Base-by-base conservation (phyloP, 2,888 invertebrate species). In the Nomada fucata region DNA sequence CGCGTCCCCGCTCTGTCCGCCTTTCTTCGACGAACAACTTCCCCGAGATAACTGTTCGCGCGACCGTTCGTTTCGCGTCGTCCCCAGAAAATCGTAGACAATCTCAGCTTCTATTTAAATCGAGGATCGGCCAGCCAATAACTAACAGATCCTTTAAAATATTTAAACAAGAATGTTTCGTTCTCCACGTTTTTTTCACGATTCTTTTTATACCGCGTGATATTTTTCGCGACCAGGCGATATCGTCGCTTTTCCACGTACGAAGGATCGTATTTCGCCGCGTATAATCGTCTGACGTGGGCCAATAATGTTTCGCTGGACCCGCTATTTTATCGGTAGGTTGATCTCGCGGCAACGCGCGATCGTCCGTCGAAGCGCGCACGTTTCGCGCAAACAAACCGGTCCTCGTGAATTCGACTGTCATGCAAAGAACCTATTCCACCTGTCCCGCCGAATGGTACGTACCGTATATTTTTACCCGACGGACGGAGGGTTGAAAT, bases 241-340 rank as follows among this genome's bases (percentile, higher is more conserved):
- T 36, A 36, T 36, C 36, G 36, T 36, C 36, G 36, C 36, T 7
- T 36, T 36, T 36, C 36, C 36, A 36, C 7, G 5, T 42, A 44
- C 15, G 20, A 18, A 18, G 42, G 36, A 47, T 64, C 61, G 2
- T 42, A 42, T 26, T 52, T 60, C 20, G 44, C 18, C 4, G 9
- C 15, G 23, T 36, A 26, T 42, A 64, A 57, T 44, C 15, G 13
- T 9, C 52, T n/a, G 36, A 61, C 36, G 36, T 26, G n/a, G 23
- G 29, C 26, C 68, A 75, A 76, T 76, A 67, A 68, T 47, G 20
- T 72, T 61, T 47, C n/a, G 23, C 67, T 20, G n/a, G 68, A 61
- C 50, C 42, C 7, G 20, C 13, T 55, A 61, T 78, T 68, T 78
- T 63, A 76, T 78, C 47, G 36, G n/a, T 2, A 23, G 5, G 20